Conservation (phyloP, 1,140 invertebrate genomes). For the Penaeus indicus region DNA sequence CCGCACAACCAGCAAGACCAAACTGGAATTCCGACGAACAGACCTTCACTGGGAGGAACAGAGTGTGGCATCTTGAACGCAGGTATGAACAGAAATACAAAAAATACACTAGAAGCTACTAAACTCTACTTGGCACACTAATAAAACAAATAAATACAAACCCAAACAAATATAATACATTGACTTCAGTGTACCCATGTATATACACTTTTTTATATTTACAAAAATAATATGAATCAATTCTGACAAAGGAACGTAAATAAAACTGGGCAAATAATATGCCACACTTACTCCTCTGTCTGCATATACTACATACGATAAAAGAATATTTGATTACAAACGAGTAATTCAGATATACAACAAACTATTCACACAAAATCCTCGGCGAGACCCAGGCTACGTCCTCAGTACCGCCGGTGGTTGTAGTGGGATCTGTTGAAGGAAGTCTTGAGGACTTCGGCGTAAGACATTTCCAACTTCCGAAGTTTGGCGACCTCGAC, state of each 20-base stretch:
- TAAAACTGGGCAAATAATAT: no score
- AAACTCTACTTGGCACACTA: constrained; percentile 24
- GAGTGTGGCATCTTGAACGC: not conserved
- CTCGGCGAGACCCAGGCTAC: not conserved
- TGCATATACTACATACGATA: no score
- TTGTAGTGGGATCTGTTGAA: constrained; percentile 56
- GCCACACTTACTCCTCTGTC: no score
- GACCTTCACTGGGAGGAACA: not conserved
- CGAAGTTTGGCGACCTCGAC: constrained; percentile 85
- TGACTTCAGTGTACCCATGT: constrained; percentile 3
- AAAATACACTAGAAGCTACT: not conserved
- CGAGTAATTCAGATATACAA: not conserved
- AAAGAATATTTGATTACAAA: not conserved
- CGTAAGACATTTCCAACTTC: constrained; percentile 85
- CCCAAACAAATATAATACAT: not conserved
- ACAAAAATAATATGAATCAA: no score
- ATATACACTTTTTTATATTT: constrained; percentile 9
- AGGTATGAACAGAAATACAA: constrained; percentile 11
- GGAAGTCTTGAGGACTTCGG: constrained; percentile 77
- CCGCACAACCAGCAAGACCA: no score
- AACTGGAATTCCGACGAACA: not conserved
- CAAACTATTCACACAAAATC: not conserved
- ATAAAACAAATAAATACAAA: not conserved
- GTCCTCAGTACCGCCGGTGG: constrained; percentile 32
- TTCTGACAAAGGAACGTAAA: no score